Percentiles rank a stretch among this genome's conserved stretches.
These are phyloP conservation scores for Chaetoderma sp. DNA, from an alignment of 2,888 invertebrate species.

Conservation along the genomic window DNA sequence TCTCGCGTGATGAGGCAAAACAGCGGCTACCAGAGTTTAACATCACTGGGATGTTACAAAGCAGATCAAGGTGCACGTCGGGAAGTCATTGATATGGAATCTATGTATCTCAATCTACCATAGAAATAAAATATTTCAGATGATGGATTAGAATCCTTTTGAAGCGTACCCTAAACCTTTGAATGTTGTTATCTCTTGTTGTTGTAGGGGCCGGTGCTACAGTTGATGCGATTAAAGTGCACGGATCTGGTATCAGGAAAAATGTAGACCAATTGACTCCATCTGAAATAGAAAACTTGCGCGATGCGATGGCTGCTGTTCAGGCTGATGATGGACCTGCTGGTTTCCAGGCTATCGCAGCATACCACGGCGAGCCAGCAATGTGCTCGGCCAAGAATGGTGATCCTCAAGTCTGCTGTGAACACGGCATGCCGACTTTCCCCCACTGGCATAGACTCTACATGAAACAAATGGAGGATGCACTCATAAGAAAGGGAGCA, in stretches of 20 bases:
- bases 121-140: no score
- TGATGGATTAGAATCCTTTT: no score
- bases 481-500: constrained; percentile 3
- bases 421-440: constrained; percentile 40
- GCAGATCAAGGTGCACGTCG: no score
- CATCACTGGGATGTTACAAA: no score
- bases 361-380: constrained; percentile 34
- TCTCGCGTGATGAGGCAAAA: no score
- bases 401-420: constrained; percentile 24
- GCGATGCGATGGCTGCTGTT: constrained; percentile 28
- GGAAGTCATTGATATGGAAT: no score
- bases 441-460: constrained; percentile 41
- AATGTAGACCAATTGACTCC: constrained; percentile 30
- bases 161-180: no score
- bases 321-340: constrained; percentile 19
- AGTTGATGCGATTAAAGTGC: neutral
- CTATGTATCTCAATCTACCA: no score
- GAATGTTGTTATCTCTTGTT: no score
- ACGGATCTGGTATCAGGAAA: constrained; percentile 28
- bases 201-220: neutral
- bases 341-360: constrained; percentile 28
- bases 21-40: no score
- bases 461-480: constrained; percentile 23
- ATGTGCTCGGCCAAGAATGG: constrained; percentile 9
- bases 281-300: constrained; percentile 32